Evolutionary conservation across 2,888 invertebrate genomes (phyloP), one percentile per base, ranked within the genome.

Genomic region (Leptopilina myrica): DNA sequence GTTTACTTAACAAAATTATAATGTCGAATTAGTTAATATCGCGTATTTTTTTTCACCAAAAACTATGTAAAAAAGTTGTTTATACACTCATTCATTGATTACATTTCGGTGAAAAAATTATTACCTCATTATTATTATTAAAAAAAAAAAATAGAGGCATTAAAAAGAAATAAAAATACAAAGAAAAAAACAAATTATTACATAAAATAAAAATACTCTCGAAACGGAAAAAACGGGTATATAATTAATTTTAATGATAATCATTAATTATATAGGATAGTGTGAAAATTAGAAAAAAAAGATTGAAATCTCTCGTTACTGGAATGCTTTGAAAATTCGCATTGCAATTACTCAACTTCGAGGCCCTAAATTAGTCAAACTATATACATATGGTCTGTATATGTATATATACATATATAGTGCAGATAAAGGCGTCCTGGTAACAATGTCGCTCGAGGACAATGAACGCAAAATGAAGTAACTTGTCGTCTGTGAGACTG

Each of bases 401-500:
- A 9, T 73, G 9, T 56, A 20, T 46, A 49, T 20, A 8, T 62
- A 15, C 26, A 20, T 49, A 20, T 49, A 49, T 15, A 46, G 46
- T 49, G 26, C 20, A 56, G 56, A 33, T n/a, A 73, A 53, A 73
- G 33, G 56, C 73, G n/a, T 56, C 56, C 73, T 56, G 53, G 73
- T 33, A 73, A 56, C 53, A 73, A 73, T 53, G 53, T 73, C 53
- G 73, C 56, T 73, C 73, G 56, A 73, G 73, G 73, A 73, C 73
- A 73, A 73, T 56, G 56, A 73, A 73, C 73, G 73, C 73, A 73
- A 33, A 73, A 73, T 73, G 56, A 56, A 73, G 73, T 73, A 56
- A 73, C 56, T 73, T 53, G 73, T 73, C 73, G 73, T 53, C 73
- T 73, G 73, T 73, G 73, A 73, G 73, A 73, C 73, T 56, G 73